These are phyloP conservation scores for Seira ritae DNA, from an alignment of 2,888 invertebrate genomes.

Conservation along the genomic window DNA sequence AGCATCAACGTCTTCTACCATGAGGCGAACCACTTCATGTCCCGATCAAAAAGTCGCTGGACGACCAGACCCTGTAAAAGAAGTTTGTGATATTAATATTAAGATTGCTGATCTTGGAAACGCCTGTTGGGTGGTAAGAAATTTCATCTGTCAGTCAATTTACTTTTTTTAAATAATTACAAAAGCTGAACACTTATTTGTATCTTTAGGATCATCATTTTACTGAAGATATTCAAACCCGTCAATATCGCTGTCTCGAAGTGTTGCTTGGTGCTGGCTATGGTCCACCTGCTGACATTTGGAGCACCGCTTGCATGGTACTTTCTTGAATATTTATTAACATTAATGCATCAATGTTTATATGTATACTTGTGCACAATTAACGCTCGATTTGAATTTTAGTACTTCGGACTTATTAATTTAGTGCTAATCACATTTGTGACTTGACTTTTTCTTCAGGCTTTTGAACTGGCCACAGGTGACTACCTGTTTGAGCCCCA, in stretches of 20 bases:
- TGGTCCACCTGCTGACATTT: constrained; percentile 98
- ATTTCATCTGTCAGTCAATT: not conserved
- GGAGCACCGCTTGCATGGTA: constrained; percentile 99
- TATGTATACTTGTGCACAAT: no score
- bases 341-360: no score
- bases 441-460: constrained; percentile 76
- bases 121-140: constrained; percentile 92
- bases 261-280: constrained; percentile 97
- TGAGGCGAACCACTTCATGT: constrained; percentile 75
- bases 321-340: not conserved
- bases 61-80: constrained; percentile 86
- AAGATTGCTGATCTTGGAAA: constrained; percentile 99
- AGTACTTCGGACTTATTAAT: no score
- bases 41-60: constrained; percentile 74
- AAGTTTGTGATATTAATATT: constrained; percentile 92
- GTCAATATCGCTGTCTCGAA: constrained; percentile 97
- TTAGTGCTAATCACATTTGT: no score
- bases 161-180: not conserved
- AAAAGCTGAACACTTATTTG: not conserved
- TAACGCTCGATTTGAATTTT: no score
- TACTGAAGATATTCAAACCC: constrained; percentile 99
- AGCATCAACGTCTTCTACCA: constrained; percentile 62
- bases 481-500: constrained; percentile 99
- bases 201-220: constrained; percentile 89
- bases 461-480: constrained; percentile 99